phyloP scores from a whole-genome alignment of 2,888 invertebrate genomes.

The Prionchulus punctatus region DNA sequence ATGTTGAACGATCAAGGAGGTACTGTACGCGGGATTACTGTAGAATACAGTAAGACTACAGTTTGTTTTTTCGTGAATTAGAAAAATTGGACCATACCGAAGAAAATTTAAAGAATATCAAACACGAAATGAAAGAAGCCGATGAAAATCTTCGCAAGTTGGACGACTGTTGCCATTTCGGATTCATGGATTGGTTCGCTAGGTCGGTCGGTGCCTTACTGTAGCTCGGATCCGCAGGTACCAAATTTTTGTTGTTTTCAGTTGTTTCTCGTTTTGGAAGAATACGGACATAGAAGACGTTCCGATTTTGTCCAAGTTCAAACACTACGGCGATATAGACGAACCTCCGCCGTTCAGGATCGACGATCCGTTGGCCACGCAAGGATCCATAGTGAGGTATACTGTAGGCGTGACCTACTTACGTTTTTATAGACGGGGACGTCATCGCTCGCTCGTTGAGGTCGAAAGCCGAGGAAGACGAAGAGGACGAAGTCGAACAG shows the following conservation, averaged over 20 bases:
- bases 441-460: neutral
- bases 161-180: conserved; percentile 99
- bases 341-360: conserved; percentile 84
- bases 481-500: conserved; percentile 98
- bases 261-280: too few relatives aligned
- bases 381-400: conserved; percentile 70
- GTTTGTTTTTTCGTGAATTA: conserved; percentile 33
- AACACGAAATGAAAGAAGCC: conserved; percentile 97
- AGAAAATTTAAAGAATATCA: conserved; percentile 99
- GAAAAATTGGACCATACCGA: conserved; percentile 99
- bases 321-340: conserved; percentile 91
- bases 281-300: conserved; percentile 15
- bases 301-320: conserved; percentile 98
- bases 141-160: conserved; percentile 98
- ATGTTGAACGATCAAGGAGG: conserved; percentile 34
- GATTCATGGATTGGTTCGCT: too few relatives aligned
- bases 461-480: conserved; percentile 91
- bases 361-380: conserved; percentile 62
- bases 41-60: neutral
- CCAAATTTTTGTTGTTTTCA: too few relatives aligned
- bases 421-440: too few relatives aligned
- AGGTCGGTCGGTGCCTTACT: too few relatives aligned
- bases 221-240: too few relatives aligned
- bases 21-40: conserved; percentile 9
- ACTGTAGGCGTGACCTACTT: neutral